These are phyloP conservation scores for Suricata suricatta DNA, from an alignment of 2,113 vertebrate species.

Conservation along the genomic window DNA sequence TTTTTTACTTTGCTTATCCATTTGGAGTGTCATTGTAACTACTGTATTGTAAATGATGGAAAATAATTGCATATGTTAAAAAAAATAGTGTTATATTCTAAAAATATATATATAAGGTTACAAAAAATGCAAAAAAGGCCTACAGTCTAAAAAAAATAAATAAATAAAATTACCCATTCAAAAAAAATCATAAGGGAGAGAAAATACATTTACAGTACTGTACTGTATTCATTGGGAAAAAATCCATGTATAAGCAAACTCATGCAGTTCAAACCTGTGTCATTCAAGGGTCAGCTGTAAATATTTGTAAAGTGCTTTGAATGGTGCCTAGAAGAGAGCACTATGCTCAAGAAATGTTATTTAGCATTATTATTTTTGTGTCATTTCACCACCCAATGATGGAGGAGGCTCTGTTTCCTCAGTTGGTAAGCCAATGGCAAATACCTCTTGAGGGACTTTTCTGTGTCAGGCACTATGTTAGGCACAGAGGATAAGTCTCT, in stretches of 20 bases:
- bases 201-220: not conserved
- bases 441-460: not conserved
- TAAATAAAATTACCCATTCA: no score
- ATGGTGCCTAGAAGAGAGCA: not conserved
- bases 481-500: not conserved
- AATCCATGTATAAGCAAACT: not conserved
- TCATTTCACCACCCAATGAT: not conserved
- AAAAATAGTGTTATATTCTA: no score
- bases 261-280: not conserved
- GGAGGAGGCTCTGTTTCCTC: conserved; percentile 9
- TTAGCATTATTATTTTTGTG: conserved; percentile 31
- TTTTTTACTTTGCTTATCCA: no score
- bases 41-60: no score
- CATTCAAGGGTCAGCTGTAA: not conserved
- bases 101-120: no score
- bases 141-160: no score
- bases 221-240: not conserved
- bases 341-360: conserved; percentile 26
- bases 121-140: no score
- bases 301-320: conserved; percentile 19
- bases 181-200: no score
- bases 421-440: conserved; percentile 26
- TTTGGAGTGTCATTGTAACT: no score
- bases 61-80: no score
- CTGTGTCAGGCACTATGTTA: not conserved